Evolutionary conservation across 53 echinoderm and acorn worm species (phyloP), one percentile per base, ranked within the genome.

Genomic region (Antedon mediterranea): DNA sequence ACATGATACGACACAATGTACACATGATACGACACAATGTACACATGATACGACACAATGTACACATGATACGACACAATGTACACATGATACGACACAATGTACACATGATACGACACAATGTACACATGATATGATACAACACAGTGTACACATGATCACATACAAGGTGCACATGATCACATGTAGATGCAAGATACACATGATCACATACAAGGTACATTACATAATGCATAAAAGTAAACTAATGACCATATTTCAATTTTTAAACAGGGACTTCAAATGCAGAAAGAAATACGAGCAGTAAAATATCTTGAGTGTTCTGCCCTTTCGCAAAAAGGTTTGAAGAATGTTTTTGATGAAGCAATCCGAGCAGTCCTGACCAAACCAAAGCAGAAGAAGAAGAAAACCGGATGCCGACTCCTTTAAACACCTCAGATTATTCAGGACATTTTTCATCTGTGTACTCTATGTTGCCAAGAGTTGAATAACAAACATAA

Each of bases 301-400:
- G 78, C 78, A 29, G 78, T 57, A 5, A 78, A 78, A 78, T 78
- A 78, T 30, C 44, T 78, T 57, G 78, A 78, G 57, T 78, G 78
- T 31, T 78, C 78, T 2, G 78, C 78, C 0, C 78, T 78, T 27
- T 43, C 78, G 23, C 44, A 78, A 70, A 78, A 44, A 43, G 78
- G 78, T 30, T 28, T 78, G 4, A 78, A 78, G 78, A 78, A 30
- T 8, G 78, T 78, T 4, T 78, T 78, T 43, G 78, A 78, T 30
- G 78, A 78, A 78, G 78, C 78, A 14, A 78, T 78, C 0, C 78
- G 78, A 4, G 71, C 78, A 6, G 78, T 78, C 15, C 31, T 78
- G 28, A 32, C 33, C 14, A 32, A 32, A 32, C 88, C 88, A 0
- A 88, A 90, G 72, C 73, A 75, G 33, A 75, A 75, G 72, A 87